phyloP scores from a whole-genome alignment of 2,797 vertebrate genomes.

The Rhabdomys pumilio region DNA sequence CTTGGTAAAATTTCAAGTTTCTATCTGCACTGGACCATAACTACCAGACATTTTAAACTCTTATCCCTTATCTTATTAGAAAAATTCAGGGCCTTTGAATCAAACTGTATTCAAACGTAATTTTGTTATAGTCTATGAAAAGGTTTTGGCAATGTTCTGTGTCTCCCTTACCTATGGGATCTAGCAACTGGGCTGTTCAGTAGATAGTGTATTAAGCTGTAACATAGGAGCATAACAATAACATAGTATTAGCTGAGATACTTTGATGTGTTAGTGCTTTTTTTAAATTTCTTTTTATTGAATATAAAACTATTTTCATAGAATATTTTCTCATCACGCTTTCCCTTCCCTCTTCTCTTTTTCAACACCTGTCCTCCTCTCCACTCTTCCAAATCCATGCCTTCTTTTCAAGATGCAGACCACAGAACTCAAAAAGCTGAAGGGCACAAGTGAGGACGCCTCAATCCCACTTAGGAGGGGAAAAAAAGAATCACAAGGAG shows the following conservation, averaged over 20 bases:
- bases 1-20: neutral
- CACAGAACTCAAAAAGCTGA: too few species aligned
- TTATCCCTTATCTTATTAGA: neutral
- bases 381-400: neutral
- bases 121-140: neutral
- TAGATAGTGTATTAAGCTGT: neutral
- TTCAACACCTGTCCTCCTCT: neutral
- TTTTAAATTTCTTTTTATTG: neutral
- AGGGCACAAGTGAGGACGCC: too few species aligned
- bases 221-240: neutral
- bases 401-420: neutral
- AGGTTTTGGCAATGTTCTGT: neutral
- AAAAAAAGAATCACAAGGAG: too few species aligned
- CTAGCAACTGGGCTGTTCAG: too few species aligned
- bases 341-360: too few species aligned
- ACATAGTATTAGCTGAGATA: neutral
- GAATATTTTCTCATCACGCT: neutral
- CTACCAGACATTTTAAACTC: neutral
- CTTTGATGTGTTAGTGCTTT: neutral
- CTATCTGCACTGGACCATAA: neutral
- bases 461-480: too few species aligned
- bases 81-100: neutral
- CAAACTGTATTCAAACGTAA: neutral
- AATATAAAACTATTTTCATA: neutral
- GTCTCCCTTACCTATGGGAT: neutral